Percentiles rank a stretch among this genome's conserved stretches.
These are phyloP conservation scores for Torymus tubicola DNA, from an alignment of 2,888 invertebrate genomes.

Conservation along the genomic window DNA sequence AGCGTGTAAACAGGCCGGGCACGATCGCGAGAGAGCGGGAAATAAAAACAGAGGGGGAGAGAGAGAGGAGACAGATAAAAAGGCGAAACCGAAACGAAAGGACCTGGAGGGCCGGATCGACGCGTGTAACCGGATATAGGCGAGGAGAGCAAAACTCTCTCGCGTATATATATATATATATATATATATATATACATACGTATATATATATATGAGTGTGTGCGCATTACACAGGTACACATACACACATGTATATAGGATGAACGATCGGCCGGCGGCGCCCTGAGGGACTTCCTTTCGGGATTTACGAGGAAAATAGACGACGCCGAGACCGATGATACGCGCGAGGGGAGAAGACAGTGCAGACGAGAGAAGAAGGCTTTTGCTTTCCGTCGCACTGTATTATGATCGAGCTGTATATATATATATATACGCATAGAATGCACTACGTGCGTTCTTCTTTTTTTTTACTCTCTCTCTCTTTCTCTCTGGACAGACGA, in stretches of 20 bases:
- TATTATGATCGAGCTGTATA: too few species aligned
- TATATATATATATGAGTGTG: too few species aligned
- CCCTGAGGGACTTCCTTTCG: slow-evolving; percentile 48
- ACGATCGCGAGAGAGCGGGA: not conserved
- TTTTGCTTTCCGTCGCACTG: slow-evolving; percentile 25
- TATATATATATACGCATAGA: not conserved
- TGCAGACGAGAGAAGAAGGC: not conserved
- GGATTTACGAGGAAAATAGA: slow-evolving; percentile 49
- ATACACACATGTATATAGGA: not conserved
- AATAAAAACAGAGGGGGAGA: not conserved
- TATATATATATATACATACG: too few species aligned
- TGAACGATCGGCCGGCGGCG: slow-evolving; percentile 33
- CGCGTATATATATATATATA: too few species aligned
- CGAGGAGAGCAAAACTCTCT: not conserved
- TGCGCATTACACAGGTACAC: not conserved
- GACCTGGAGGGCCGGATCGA: slow-evolving; percentile 40
- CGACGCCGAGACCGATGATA: slow-evolving; percentile 34
- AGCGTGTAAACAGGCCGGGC: not conserved
- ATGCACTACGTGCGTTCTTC: not conserved
- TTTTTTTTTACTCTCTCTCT: not conserved
- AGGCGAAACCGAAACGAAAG: slow-evolving; percentile 39
- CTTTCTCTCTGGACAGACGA: not conserved
- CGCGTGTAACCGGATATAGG: slow-evolving; percentile 45
- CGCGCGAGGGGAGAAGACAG: not conserved
- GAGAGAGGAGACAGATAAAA: slow-evolving; percentile 22